These are phyloP conservation scores for Anneissia japonica DNA, from an alignment of 35 echinoderm and acorn worm genomes.

Conservation along the genomic window DNA sequence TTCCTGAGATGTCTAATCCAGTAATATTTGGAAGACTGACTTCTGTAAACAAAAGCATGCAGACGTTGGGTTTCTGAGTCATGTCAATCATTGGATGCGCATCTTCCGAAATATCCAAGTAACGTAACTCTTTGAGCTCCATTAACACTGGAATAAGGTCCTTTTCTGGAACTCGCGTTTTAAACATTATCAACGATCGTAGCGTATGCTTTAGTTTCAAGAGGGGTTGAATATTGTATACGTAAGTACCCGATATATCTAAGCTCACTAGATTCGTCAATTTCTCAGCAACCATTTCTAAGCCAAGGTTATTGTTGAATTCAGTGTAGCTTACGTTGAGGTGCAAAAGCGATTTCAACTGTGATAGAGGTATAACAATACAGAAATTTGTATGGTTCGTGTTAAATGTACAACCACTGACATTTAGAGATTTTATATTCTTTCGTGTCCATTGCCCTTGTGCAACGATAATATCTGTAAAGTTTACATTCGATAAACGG, in stretches of 20 bases:
- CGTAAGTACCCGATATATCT: constrained; percentile 86
- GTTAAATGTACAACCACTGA: constrained; percentile 78
- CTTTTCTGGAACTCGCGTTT: constrained; percentile 80
- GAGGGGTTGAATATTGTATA: constrained; percentile 77
- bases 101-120: constrained; percentile 86
- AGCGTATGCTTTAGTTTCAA: constrained; percentile 53
- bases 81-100: constrained; percentile 48
- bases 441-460: constrained; percentile 90
- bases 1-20: constrained; percentile 77
- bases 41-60: constrained; percentile 26
- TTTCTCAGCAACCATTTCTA: constrained; percentile 73
- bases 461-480: constrained; percentile 95
- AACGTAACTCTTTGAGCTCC: constrained; percentile 52
- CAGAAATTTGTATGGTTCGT: constrained; percentile 95
- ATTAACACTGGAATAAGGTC: constrained; percentile 66
- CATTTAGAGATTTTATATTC: constrained; percentile 73
- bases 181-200: constrained; percentile 86
- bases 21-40: constrained; percentile 56
- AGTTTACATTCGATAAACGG: constrained; percentile 68
- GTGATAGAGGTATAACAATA: constrained; percentile 90
- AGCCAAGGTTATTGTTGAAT: constrained; percentile 88
- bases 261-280: constrained; percentile 74
- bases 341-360: constrained; percentile 73
- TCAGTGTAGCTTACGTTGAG: constrained; percentile 98
- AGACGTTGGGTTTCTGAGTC: constrained; percentile 42